These are phyloP conservation scores for Regulus satrapa DNA, from an alignment of 2,113 vertebrate genomes.

Conservation along the genomic window DNA sequence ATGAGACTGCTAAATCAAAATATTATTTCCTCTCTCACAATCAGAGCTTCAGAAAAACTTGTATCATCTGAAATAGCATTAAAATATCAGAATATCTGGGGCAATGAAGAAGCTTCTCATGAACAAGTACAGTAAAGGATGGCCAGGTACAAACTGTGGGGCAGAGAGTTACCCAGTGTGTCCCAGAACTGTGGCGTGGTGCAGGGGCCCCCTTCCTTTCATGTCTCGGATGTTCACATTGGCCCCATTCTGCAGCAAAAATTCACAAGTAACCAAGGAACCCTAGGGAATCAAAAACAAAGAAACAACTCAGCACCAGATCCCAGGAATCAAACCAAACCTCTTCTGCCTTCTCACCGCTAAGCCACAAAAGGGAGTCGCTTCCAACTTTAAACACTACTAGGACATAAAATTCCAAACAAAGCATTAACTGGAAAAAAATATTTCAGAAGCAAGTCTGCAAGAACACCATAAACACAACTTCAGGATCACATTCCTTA, in stretches of 20 bases:
- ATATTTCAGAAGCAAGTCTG: not conserved
- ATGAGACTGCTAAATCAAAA: not conserved
- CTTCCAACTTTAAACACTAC: not conserved
- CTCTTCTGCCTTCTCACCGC: not conserved
- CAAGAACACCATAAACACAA: not conserved
- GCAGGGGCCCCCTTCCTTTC: slow-evolving; percentile 89
- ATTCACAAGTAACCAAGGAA: slow-evolving; percentile 94
- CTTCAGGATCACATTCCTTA: not conserved
- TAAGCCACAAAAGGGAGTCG: not conserved
- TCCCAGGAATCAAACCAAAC: not conserved
- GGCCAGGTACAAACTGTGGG: not conserved
- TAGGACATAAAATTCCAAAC: not conserved
- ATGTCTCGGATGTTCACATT: slow-evolving; percentile 92
- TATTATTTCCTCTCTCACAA: not conserved
- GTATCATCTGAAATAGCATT: not conserved
- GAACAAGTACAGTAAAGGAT: not conserved
- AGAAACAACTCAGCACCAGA: not conserved
- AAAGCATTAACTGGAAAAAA: not conserved
- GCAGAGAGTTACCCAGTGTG: slow-evolving; percentile 85
- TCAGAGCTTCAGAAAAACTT: not conserved
- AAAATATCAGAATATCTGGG: not conserved
- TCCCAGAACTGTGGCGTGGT: slow-evolving; percentile 93
- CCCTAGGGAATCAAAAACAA: slow-evolving; percentile 73
- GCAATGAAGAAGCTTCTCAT: not conserved
- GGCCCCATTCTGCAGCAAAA: slow-evolving; percentile 94